phyloP scores from a whole-genome alignment of 2,797 vertebrate species.

The Melanotaenia trifasciata region DNA sequence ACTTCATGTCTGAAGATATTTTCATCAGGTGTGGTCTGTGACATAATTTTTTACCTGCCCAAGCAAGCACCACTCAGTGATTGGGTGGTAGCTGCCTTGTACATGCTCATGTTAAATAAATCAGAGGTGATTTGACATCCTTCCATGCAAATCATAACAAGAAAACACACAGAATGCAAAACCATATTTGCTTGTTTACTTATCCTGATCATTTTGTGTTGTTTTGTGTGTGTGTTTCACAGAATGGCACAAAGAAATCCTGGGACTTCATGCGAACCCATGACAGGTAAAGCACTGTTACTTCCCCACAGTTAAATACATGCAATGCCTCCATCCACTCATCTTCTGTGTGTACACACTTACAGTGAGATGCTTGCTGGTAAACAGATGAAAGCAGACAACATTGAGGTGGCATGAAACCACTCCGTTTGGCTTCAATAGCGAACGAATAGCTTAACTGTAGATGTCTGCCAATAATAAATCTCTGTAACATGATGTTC shows the following conservation, averaged over 20 bases:
- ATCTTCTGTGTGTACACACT: neutral
- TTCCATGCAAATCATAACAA: neutral
- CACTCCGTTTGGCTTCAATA: neutral
- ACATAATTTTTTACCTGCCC: neutral
- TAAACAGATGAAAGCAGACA: neutral
- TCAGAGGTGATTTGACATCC: conserved; percentile 14
- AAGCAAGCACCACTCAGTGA: conserved; percentile 7
- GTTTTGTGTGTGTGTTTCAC: conserved; percentile 56
- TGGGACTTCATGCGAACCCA: conserved; percentile 95
- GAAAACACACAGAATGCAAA: neutral
- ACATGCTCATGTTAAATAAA: conserved; percentile 9
- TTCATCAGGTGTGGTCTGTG: conserved; percentile 20
- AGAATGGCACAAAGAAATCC: conserved; percentile 91
- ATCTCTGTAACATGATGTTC: conserved; percentile 13
- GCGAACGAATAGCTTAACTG: neutral
- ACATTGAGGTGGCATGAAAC: neutral
- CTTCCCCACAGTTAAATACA: neutral
- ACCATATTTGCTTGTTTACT: neutral
- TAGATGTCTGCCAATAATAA: neutral
- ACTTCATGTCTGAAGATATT: conserved; percentile 27
- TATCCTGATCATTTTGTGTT: conserved; percentile 26
- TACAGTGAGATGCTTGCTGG: neutral
- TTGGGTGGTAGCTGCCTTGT: conserved; percentile 2
- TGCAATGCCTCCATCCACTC: neutral
- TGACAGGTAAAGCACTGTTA: conserved; percentile 86